Base-by-base conservation (phyloP, 1,140 invertebrate genomes). In the Bombyx mandarina region DNA sequence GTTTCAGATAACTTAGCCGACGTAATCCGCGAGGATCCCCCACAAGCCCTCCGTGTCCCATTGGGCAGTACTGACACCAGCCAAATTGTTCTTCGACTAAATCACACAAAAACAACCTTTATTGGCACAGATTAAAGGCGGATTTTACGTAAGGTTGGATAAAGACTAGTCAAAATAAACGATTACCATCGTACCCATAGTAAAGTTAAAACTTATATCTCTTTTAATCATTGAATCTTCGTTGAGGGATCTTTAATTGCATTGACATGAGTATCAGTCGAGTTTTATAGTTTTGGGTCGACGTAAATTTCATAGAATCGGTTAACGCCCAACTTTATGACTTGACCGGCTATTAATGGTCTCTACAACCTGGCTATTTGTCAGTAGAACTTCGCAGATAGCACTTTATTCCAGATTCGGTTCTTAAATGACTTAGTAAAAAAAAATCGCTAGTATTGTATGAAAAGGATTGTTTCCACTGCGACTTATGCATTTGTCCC, bases 21-120 rank as follows among this genome's bases (percentile, higher is more conserved):
- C 9, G 35, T 56, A 56, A 61, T 56, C 54, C 59, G 47, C 7
- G 18, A 43, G 45, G 42, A 61, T 61, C 47, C 54, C 10, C 59
- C 59, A 10, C 59, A 61, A 61, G 54, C 49, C 54, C 47, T 8
- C 56, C 52, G 49, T 61, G 48, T 56, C 59, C 54, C 52, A 53
- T 49, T 43, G 22, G 26, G 35, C 50, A 51, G 50, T 51, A 51
- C 50, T 46, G 5, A 45, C 9, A 42, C 56, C 12, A 4, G 7
- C n/a, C 46, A 35, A 53, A 35, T 44, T 43, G 7, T 8, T 54
- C n/a, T 45, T 43, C 10, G 43, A 45, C 18, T 8, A 43, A 43
- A 6, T 43, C 52, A 43, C 8, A 12, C 9, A 43, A 43, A 54
- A 45, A 44, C 35, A 12, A 8, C 6, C 9, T 54, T 10, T 54